Conservation (phyloP, 2,113 vertebrate genomes). For the Notarius quadriscutis region DNA sequence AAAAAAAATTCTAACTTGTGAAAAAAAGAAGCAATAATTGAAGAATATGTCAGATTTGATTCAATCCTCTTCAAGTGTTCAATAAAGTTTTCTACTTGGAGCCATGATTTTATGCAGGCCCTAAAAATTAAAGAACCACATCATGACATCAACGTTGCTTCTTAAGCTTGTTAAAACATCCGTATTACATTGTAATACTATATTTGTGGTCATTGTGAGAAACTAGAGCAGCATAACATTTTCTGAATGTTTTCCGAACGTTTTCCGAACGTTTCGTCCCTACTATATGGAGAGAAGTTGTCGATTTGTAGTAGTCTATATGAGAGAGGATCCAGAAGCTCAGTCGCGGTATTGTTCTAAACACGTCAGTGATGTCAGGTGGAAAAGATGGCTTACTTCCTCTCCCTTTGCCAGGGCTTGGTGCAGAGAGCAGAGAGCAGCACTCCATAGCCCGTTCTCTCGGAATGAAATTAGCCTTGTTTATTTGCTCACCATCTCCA, state of each 20-base stretch:
- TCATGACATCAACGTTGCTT: background rate
- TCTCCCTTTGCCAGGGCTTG: conserved; percentile 53
- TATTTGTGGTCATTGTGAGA: background rate
- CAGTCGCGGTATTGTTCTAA: conserved; percentile 42
- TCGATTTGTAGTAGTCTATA: background rate
- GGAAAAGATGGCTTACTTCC: conserved; percentile 68
- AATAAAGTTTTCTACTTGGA: background rate
- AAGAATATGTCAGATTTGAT: background rate
- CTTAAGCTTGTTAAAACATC: background rate
- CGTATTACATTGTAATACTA: background rate
- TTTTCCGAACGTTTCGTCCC: background rate
- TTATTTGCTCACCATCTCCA: background rate
- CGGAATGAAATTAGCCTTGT: conserved; percentile 15
- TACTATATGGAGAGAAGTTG: background rate
- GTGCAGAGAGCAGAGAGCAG: conserved; percentile 29
- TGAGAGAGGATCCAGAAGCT: conserved; percentile 4
- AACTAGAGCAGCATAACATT: no score
- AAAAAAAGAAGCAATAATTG: background rate
- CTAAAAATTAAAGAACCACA: background rate
- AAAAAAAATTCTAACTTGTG: background rate
- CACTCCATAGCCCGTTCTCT: conserved; percentile 45
- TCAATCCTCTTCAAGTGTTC: no score
- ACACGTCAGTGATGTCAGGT: conserved; percentile 65
- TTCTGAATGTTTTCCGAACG: background rate
- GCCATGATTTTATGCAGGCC: background rate